Evolutionary conservation across 1,140 invertebrate genomes (phyloP), one percentile per base, ranked within the genome.

Genomic region (Listronotus bonariensis): DNA sequence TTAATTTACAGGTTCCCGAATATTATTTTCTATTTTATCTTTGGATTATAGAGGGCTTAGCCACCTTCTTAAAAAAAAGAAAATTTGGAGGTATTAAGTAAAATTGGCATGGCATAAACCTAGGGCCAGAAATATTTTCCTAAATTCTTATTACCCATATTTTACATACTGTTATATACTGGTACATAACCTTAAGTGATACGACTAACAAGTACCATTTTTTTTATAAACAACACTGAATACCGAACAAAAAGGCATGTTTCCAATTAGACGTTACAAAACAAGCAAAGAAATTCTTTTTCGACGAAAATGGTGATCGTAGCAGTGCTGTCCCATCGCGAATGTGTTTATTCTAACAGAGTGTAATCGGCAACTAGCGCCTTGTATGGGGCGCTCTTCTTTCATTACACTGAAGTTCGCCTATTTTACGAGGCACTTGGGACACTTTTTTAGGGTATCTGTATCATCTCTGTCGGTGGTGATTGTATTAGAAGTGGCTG

Each of bases 311-410:
- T 42, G 41, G 41, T 42, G 41, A 11, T 42, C 41, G 41, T 10
- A n/a, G 41, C 10, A 41, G 10, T 41, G 14, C 10, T 41, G 10
- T 14, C 14, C 10, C 14, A 45, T 45, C 42, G 36, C 15, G 60
- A 63, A 63, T 63, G 60, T 54, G 60, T 63, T 63, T 63, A 63
- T 63, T 45, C 60, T 63, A 54, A 63, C 51, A 54, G 49, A 42
- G 60, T 43, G 60, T 45, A 63, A 63, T 63, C 60, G 51, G 48
- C 36, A 53, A 54, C 52, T 42, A 63, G 5, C 17, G 40, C 60
- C 60, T 45, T 63, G 18, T 63, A 45, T 46, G 60, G 59, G 11
- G 10, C 9, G 14, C 51, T 54, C 41, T 48, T 53, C 51, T 63
- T 63, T 63, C 52, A 55, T 55, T 63, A 54, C 26, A 55, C 42